Base-by-base conservation (phyloP, 1,140 invertebrate species). In the Drosophila malerkotliana region DNA sequence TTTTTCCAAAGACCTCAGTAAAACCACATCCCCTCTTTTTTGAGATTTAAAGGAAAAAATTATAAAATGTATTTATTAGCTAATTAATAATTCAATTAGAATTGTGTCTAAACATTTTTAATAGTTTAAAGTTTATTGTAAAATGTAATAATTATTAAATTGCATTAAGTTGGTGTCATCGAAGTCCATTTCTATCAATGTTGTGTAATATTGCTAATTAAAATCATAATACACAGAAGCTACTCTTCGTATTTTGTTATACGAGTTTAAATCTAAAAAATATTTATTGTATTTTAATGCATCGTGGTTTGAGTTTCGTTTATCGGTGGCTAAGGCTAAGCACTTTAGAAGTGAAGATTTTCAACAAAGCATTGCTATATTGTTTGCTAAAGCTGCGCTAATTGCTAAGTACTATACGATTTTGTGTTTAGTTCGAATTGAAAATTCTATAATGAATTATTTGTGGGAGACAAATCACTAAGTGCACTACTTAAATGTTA, bases 361-460 rank as follows among this genome's bases (percentile, higher is more conserved):
- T 67, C 21, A 88, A 85, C 82, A 85, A 85, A 85, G 82, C 82
- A 82, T 82, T 85, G 78, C 82, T 87, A 85, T 58, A 60, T 51
- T 61, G 24, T 75, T 76, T 87, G 45, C 83, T 85, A 85, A 87
- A 87, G 82, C 82, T 87, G 82, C 60, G 73, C 57, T 85, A 85
- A 72, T 53, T 77, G 68, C 77, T 85, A 84, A 81, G 48, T 75
- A 75, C 51, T 61, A 60, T 67, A 68, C 47, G 44, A 37, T 51
- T 45, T 56, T 47, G 54, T 66, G 71, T 67, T 45, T 72, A 76
- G 47, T 58, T 72, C 51, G 48, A 51, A 61, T 60, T 68, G 56
- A 60, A 47, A 67, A 61, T 51, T 45, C 34, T 45, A 60, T 39
- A 54, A 69, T 49, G 26, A 37, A 69, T 69, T 18, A 48, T 72